Conservation (phyloP, 2,797 vertebrate species). For the Coreius guichenoti region DNA sequence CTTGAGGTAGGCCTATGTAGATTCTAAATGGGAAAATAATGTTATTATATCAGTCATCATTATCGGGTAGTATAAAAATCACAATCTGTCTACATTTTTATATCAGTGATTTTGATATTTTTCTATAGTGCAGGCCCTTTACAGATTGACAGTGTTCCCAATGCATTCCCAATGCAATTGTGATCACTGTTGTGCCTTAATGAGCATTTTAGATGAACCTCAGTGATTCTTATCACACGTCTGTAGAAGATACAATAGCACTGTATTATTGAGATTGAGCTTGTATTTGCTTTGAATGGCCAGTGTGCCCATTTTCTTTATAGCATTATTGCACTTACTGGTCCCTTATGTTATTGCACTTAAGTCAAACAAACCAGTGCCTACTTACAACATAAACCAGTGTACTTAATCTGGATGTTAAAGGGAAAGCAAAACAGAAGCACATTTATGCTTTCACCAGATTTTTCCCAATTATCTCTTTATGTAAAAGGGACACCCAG, state of each 20-base stretch:
- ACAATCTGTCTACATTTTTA: neutral
- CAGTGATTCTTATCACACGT: neutral
- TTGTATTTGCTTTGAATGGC: neutral
- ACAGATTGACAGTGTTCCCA: neutral
- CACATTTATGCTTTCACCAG: neutral
- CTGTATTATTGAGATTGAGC: neutral
- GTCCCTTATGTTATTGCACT: neutral
- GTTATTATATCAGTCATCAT: neutral
- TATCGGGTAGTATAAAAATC: neutral
- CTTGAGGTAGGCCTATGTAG: neutral
- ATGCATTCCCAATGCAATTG: neutral
- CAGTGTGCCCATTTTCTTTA: neutral
- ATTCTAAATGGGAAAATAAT: neutral
- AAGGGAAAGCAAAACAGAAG: neutral
- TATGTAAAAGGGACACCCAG: neutral
- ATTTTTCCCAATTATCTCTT: neutral
- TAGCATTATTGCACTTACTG: neutral
- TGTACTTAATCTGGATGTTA: neutral
- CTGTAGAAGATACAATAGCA: neutral
- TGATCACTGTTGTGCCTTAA: slow-evolving; percentile 7
- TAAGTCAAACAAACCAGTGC: slow-evolving; percentile 3
- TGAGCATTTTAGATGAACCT: slow-evolving; percentile 11
- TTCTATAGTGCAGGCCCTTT: neutral
- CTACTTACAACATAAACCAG: neutral
- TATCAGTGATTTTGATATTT: neutral